These are phyloP conservation scores for Apus apus DNA, from an alignment of 2,113 vertebrate genomes.

Conservation along the genomic window DNA sequence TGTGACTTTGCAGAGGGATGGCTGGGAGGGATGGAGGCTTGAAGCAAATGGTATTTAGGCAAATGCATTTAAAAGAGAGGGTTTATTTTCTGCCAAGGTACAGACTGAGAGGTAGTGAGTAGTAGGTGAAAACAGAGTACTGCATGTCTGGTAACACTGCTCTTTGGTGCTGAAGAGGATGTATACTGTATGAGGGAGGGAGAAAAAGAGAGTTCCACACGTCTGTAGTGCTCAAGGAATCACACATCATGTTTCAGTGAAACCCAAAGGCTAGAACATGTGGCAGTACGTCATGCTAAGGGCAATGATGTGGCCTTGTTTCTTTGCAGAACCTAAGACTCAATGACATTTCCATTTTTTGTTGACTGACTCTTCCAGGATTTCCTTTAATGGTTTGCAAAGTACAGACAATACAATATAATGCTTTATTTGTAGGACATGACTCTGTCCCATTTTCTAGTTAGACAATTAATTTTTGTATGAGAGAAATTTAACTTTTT, in stretches of 20 bases:
- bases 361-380: background rate
- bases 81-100: background rate
- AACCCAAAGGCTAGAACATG: background rate
- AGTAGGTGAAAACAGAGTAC: background rate
- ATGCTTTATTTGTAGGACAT: background rate
- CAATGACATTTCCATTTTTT: background rate
- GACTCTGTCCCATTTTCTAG: background rate
- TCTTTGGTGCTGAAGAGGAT: background rate
- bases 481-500: background rate
- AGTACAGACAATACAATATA: background rate
- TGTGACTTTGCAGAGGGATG: background rate
- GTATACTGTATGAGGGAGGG: background rate
- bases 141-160: background rate
- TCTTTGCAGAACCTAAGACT: background rate
- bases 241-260: background rate
- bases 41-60: background rate
- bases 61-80: background rate
- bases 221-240: background rate
- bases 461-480: background rate
- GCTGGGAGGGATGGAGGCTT: background rate
- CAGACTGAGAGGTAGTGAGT: background rate
- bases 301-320: background rate
- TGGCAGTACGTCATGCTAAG: background rate
- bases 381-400: background rate
- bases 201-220: background rate